A percentile compares a stretch with the other conserved stretches of the same genome.
Evolutionary conservation across 1,140 invertebrate genomes (phyloP).

Genomic region (Anthonomus grandis): DNA sequence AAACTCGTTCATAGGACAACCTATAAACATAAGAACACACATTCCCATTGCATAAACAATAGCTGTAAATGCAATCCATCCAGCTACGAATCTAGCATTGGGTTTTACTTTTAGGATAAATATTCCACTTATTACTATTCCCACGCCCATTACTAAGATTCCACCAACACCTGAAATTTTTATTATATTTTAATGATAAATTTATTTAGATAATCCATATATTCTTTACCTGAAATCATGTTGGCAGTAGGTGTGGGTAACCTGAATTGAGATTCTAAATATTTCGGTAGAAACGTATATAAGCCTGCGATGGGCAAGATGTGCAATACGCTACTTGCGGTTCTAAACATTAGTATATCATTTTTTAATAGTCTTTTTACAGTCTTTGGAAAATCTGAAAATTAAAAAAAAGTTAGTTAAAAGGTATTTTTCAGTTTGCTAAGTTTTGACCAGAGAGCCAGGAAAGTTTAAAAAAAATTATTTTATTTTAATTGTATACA

Average conservation of each 20-base stretch:
- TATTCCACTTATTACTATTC: slow-evolving; percentile 81
- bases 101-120: slow-evolving; percentile 81
- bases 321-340: slow-evolving; percentile 83
- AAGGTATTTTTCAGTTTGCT: neutral
- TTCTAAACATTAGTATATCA: slow-evolving; percentile 86
- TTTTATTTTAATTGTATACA: neutral
- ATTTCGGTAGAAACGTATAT: slow-evolving; percentile 92
- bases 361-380: slow-evolving; percentile 82
- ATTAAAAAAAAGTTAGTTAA: neutral
- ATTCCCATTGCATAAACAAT: slow-evolving; percentile 84
- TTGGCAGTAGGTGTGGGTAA: slow-evolving; percentile 84
- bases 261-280: slow-evolving; percentile 87
- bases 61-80: slow-evolving; percentile 86
- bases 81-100: slow-evolving; percentile 79
- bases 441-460: neutral
- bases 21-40: slow-evolving; percentile 83
- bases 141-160: slow-evolving; percentile 86
- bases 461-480: too few species aligned
- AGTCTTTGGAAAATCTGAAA: slow-evolving; percentile 86
- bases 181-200: slow-evolving; percentile 2
- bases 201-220: slow-evolving; percentile 5
- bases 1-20: slow-evolving; percentile 80
- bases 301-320: slow-evolving; percentile 86
- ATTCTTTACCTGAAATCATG: slow-evolving; percentile 75
- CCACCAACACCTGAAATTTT: slow-evolving; percentile 72